These are phyloP conservation scores for Forbesichthys papilliferus DNA, from an alignment of 2,113 vertebrate species.

Conservation along the genomic window DNA sequence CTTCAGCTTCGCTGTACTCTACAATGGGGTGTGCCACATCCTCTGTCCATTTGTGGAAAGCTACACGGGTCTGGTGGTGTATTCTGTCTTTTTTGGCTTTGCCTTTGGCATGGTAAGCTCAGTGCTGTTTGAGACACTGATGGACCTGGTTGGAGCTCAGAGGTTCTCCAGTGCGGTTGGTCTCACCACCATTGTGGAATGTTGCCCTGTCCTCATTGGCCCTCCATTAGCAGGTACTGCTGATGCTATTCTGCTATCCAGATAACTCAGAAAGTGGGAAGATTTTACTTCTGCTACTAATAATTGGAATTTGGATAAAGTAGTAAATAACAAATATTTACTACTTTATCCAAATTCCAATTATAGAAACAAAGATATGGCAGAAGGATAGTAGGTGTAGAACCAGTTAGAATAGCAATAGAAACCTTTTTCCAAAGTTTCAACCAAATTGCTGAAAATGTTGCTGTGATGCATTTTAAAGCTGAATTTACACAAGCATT, in stretches of 20 bases:
- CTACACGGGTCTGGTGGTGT: slow-evolving; percentile 88
- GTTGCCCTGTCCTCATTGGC: slow-evolving; percentile 91
- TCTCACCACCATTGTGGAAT: slow-evolving; percentile 93
- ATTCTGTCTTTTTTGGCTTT: slow-evolving; percentile 91
- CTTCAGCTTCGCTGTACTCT: slow-evolving; percentile 91
- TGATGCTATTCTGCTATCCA: background rate
- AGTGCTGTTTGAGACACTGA: slow-evolving; percentile 93
- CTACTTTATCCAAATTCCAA: too few species aligned
- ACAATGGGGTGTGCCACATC: slow-evolving; percentile 90
- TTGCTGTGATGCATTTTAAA: too few species aligned
- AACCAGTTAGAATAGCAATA: too few species aligned
- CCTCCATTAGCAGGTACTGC: slow-evolving; percentile 92
- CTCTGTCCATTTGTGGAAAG: slow-evolving; percentile 84
- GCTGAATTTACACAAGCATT: too few species aligned
- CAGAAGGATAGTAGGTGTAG: too few species aligned
- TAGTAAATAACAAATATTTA: too few species aligned
- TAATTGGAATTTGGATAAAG: too few species aligned
- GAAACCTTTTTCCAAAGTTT: too few species aligned
- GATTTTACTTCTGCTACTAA: too few species aligned
- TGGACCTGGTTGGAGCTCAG: slow-evolving; percentile 91
- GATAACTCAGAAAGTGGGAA: too few species aligned
- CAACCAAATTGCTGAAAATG: too few species aligned
- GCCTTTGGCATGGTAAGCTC: slow-evolving; percentile 97
- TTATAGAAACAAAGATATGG: too few species aligned
- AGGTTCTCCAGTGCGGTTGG: slow-evolving; percentile 96